These are phyloP conservation scores for Nerophis lumbriciformis DNA, from an alignment of 2,113 vertebrate species.

Conservation along the genomic window DNA sequence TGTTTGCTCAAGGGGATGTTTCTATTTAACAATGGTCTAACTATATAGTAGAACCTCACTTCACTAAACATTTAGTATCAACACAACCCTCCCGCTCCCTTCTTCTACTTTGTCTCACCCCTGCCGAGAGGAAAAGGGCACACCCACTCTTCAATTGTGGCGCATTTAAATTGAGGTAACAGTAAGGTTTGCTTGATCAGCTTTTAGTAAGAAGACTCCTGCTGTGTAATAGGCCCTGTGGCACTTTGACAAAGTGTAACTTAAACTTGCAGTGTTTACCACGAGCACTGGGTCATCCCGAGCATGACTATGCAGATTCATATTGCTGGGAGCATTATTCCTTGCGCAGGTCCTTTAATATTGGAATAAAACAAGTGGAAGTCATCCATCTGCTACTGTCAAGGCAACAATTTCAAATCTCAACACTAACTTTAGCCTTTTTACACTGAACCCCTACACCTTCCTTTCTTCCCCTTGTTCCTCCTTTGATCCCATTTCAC, in stretches of 20 bases:
- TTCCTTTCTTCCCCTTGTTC: slow-evolving; percentile 40
- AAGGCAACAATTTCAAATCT: slow-evolving; percentile 56
- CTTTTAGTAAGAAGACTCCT: slow-evolving; percentile 40
- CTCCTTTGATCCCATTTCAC: slow-evolving; percentile 63
- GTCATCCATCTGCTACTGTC: slow-evolving; percentile 19
- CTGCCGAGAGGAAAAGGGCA: slow-evolving; percentile 46
- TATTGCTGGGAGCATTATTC: slow-evolving; percentile 33
- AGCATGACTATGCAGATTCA: slow-evolving; percentile 1
- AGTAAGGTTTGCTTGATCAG: slow-evolving; percentile 48
- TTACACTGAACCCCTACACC: slow-evolving; percentile 30
- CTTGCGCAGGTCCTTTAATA: slow-evolving; percentile 15
- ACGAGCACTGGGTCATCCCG: slow-evolving; percentile 1
- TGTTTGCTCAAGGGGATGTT: not conserved
- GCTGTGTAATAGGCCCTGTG: slow-evolving; percentile 13
- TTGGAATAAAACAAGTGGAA: slow-evolving; percentile 16
- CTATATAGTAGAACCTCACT: slow-evolving; percentile 21
- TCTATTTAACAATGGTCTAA: not conserved
- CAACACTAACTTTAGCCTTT: slow-evolving; percentile 31
- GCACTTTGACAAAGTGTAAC: slow-evolving; percentile 27
- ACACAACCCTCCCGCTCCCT: slow-evolving; percentile 19
- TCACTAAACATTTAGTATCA: slow-evolving; percentile 41
- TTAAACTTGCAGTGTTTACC: slow-evolving; percentile 33
- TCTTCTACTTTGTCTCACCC: slow-evolving; percentile 19
- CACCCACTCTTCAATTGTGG: slow-evolving; percentile 38
- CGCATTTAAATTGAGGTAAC: slow-evolving; percentile 49